Evolutionary conservation across 2,113 vertebrate species (phyloP), one percentile per base, ranked within the genome.

Genomic region (Podarcis cretensis): DNA sequence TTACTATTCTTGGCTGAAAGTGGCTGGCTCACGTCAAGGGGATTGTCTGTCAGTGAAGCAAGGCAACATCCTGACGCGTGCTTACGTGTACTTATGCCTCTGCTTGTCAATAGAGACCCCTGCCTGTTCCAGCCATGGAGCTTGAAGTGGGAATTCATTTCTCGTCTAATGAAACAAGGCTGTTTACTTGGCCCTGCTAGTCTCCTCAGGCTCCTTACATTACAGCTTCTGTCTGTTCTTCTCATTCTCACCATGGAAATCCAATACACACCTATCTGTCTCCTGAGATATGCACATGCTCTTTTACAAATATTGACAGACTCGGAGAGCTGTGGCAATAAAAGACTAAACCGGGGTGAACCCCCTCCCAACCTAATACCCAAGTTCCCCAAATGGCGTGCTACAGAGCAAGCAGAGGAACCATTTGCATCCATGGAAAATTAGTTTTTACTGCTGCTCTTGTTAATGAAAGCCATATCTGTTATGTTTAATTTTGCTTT

Each of bases 351-450:
- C 73, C 35, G 66, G 89, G 59, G 89, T 10, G 84, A 66, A 74
- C 86, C 86, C 43, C 78, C 25, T 32, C 69, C 37, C 54, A 27
- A 71, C 66, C 8, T 71, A 80, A 48, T 54, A 65, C 65, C 37
- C 63, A 59, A 32, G 30, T 90, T 91, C 32, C 83, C n/a, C 69
- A 88, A 84, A 90, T 23, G 87, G 35, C 32, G 88, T 91, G 54
- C 37, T 25, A 32, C 82, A 90, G 23, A 81, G 80, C 81, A 92
- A 93, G 63, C 37, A 66, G 89, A 86, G 12, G 63, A 86, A 76
- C 25, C 76, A 9, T 74, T 89, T 5, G 78, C 78, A 83, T 40
- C 48, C 73, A 79, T 32, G 66, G 80, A 90, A 71, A 87, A 82
- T 91, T 85, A 4, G 66, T 80, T 90, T 80, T 89, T 6, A 0